Base-by-base conservation (phyloP, 2,797 vertebrate species). In the Odontamblyopus rebecca region DNA sequence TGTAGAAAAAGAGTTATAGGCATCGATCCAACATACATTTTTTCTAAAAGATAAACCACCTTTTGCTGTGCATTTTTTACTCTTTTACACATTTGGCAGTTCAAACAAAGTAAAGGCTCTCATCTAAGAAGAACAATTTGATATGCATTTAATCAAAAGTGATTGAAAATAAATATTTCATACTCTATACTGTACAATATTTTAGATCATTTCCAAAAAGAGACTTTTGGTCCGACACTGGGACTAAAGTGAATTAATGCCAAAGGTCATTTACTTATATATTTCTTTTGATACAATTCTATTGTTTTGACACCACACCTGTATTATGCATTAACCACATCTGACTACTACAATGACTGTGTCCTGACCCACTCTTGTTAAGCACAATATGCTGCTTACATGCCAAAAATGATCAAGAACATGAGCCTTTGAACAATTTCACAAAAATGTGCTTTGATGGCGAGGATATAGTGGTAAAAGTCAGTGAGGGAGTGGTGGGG, bases 401-500 rank as follows among this genome's bases (percentile, higher is more conserved):
- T 94, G 94, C 94, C 93, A 84, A 88, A 92, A 95, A 96, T 91
- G 88, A 94, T 92, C 91, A 92, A 93, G 92, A 92, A 93, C 81
- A 88, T 86, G 82, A 87, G 85, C 83, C 82, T 85, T 84, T 89
- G 84, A 89, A 96, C 93, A 96, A 93, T 86, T 89, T 91, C 90
- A 93, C 87, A 91, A 92, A 94, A 92, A 82, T 76, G 73, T 57
- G 32, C 51, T 87, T 85, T 76, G 86, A 94, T 92, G 91, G 94
- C 94, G 95, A 94, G 94, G 92, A 95, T 95, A 95, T 94, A 95
- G 95, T 90, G 94, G 95, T 96, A 96, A 95, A 95, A 97, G 96
- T 97, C 96, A 96, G 96, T 97, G 95, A 94, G 94, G 95, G 95
- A 94, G 95, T 95, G 95, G 94, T 94, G 91, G 94, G 94, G 94